Evolutionary conservation across 2,888 invertebrate species (phyloP).

Genomic region (Aelia acuminata): DNA sequence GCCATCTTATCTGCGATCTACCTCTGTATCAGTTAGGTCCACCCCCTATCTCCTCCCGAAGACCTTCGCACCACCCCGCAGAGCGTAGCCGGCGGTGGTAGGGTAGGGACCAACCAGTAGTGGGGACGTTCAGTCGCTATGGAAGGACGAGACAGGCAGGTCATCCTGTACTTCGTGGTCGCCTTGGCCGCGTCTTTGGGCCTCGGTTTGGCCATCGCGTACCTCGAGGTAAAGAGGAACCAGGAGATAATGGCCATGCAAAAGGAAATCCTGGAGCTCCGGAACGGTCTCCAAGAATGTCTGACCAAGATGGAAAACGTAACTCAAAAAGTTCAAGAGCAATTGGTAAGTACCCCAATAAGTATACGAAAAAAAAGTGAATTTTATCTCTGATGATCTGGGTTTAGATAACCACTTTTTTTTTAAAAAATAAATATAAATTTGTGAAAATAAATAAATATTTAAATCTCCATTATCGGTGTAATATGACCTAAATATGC

Average conservation of each 20-base stretch:
- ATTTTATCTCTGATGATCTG: background rate
- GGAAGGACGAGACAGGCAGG: conserved; percentile 53
- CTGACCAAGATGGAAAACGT: background rate
- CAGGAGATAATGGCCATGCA: conserved; percentile 42
- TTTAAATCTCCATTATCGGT: no score
- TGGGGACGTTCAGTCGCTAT: conserved; percentile 54
- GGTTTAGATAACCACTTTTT: background rate
- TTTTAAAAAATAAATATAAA: no score
- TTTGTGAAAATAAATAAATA: no score
- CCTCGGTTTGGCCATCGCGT: conserved; percentile 56
- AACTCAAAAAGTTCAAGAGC: conserved; percentile 15
- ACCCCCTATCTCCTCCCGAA: background rate
- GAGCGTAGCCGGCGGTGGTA: background rate
- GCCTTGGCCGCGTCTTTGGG: conserved; percentile 55
- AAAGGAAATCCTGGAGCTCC: conserved; percentile 44
- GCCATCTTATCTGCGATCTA: no score
- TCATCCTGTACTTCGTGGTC: conserved; percentile 52
- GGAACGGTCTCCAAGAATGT: conserved; percentile 23
- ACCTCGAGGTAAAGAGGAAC: conserved; percentile 54
- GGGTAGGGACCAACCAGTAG: conserved; percentile 20
- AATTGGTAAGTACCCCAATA: conserved; percentile 11
- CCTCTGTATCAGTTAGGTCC: background rate
- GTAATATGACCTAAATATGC: no score
- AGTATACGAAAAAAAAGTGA: background rate
- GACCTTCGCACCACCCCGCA: conserved; percentile 13